Base-by-base conservation (phyloP, 1,140 invertebrate species). In the Drosophila rhopaloa region DNA sequence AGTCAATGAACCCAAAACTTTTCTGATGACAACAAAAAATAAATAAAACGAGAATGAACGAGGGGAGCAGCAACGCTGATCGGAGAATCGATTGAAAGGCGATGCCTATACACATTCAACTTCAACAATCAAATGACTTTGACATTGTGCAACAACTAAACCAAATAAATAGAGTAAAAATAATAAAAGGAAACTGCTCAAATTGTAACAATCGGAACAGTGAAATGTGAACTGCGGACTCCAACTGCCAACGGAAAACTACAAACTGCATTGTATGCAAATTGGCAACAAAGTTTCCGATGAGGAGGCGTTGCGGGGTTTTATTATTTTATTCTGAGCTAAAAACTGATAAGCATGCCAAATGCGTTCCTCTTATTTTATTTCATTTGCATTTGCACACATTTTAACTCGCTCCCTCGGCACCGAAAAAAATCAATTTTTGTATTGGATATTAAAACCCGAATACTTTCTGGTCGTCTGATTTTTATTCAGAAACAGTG, bases 1-100 rank as follows among this genome's bases (percentile, higher is more conserved):
- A 89, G 83, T 86, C 83, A 86, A 83, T 86, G 83, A 86, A 88
- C 82, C 75, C 40, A 44, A 77, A 74, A 53, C 35, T 61, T 73
- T 60, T 16, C 48, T 47, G 59, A 61, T 65, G 47, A 46, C 51
- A 80, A 35, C 57, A 79, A 66, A 47, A 41, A 44, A 54, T 50
- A 46, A 56, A 43, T 35, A 16, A 44, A 56, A 58, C 4, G 16
- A 32, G n/a, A 16, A 10, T 0, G 10, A 37, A 13, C 6, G 9
- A 40, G 29, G 29, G 29, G 19, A 16, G 37, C 29, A 24, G 0
- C 11, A 11, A n/a, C 19, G 4, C 44, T 58, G 74, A 54, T 85
- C 72, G 65, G 48, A 48, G 65, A 40, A 54, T 56, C 65, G 60
- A 88, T 88, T 74, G 79, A 83, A 66, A 48, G 41, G 70, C 76